Percentiles rank a stretch among this genome's conserved stretches.
phyloP scores from a whole-genome alignment of 2,797 vertebrate genomes.

The Oryzias dopingdopingensis region DNA sequence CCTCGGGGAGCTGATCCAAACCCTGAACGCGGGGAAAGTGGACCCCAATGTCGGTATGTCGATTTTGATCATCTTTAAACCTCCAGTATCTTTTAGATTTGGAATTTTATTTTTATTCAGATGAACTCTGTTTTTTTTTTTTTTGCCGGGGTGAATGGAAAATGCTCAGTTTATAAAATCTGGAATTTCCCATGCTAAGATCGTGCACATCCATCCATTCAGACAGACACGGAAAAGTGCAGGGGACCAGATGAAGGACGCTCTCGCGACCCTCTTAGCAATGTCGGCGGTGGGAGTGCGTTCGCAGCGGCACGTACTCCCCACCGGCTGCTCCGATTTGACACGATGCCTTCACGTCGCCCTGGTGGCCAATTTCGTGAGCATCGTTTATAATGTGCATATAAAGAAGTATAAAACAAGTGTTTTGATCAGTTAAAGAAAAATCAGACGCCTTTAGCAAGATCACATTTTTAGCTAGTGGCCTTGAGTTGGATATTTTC shows the following conservation, averaged over 20 bases:
- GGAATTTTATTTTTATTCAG: background rate
- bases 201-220: too few species aligned
- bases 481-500: constrained; percentile 1
- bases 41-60: constrained; percentile 87
- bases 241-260: constrained; percentile 3
- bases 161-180: too few species aligned
- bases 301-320: constrained; percentile 74
- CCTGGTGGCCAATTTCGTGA: background rate
- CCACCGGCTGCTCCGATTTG: constrained; percentile 5
- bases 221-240: background rate
- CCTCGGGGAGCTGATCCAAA: constrained; percentile 88
- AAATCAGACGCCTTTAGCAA: too few species aligned
- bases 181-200: too few species aligned
- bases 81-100: background rate
- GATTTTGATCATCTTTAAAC: background rate
- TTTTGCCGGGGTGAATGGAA: too few species aligned
- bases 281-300: constrained; percentile 50
- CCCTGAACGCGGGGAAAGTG: constrained; percentile 85
- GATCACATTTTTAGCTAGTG: too few species aligned
- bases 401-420: background rate
- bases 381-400: background rate
- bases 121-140: too few species aligned
- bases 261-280: background rate
- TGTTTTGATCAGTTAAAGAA: too few species aligned
- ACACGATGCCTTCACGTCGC: constrained; percentile 47